phyloP scores from a whole-genome alignment of 2,888 invertebrate genomes.

The Autographa gamma region DNA sequence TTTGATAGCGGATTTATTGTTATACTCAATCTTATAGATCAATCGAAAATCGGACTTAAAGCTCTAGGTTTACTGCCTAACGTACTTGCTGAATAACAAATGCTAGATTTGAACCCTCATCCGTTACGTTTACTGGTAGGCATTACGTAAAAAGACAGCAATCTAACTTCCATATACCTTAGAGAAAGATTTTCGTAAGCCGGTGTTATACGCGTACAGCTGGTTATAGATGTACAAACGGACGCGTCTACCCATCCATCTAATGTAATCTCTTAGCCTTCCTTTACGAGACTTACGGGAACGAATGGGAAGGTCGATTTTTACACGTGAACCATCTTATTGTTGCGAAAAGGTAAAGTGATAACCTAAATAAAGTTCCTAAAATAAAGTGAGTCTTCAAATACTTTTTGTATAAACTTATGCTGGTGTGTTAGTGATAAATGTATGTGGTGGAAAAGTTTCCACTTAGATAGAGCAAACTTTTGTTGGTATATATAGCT shows the following conservation, averaged over 20 bases:
- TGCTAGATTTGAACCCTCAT: background rate
- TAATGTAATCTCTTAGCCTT: slow-evolving; percentile 12
- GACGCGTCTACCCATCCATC: slow-evolving; percentile 7
- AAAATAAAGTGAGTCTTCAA: slow-evolving; percentile 1
- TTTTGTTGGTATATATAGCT: too few relatives aligned
- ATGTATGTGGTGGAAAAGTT: too few relatives aligned
- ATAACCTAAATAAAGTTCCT: background rate
- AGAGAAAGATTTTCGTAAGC: slow-evolving; percentile 9
- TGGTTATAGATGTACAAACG: slow-evolving; percentile 7
- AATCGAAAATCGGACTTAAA: background rate
- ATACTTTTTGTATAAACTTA: background rate
- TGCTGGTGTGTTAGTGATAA: background rate
- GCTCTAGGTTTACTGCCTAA: background rate
- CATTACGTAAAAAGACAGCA: slow-evolving; percentile 1
- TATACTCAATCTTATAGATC: background rate
- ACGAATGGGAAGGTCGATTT: background rate
- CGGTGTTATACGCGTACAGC: background rate
- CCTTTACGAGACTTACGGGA: slow-evolving; percentile 8
- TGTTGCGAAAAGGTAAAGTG: slow-evolving; percentile 7
- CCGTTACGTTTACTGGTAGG: background rate
- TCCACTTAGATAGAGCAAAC: too few relatives aligned
- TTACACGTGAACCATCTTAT: slow-evolving; percentile 5
- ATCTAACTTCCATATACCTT: slow-evolving; percentile 6
- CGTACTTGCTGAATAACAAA: slow-evolving; percentile 3
- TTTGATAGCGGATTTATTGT: slow-evolving; percentile 6